Evolutionary conservation across 2,113 vertebrate genomes (phyloP), one percentile per base, ranked within the genome.

Genomic region (Heteronetta atricapilla): DNA sequence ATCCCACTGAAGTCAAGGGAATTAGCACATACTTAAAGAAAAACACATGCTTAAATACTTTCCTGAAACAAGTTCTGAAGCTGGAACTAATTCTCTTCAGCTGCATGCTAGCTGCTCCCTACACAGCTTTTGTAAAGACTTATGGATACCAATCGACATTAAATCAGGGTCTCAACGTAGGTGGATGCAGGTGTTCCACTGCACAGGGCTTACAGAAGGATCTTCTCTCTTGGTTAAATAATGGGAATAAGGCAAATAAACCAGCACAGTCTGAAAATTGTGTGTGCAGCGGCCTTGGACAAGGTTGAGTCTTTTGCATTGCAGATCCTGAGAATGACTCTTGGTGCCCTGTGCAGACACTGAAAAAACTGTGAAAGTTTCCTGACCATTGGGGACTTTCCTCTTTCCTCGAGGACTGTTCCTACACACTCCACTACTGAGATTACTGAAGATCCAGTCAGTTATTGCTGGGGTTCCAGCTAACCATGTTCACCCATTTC

Each of bases 51-150:
- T 94, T 93, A 89, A 92, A 89, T 89, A 82, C 55, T 70, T 87
- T 48, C 10, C 86, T 74, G 87, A 89, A 94, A 95, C 44, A 74
- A 92, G 80, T 36, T 66, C 70, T 83, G 81, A 90, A 80, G 53
- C 81, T 95, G 94, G 77, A 94, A 93, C 29, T 92, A 82, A 96
- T 92, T 89, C 55, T 69, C 50, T 93, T 94, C 84, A 89, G 90
- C 86, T 94, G 81, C 31, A 26, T 31, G 22, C 66, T 40, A 75
- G 76, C 38, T 84, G 62, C 42, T 93, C 58, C 59, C 90, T 38
- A 22, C 52, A 69, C 67, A 82, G 81, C 11, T 82, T 87, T 92
- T 79, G 34, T 20, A n/a, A 89, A 86, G 70, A 73, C 40, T 79
- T 74, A 82, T 76, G 36, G 74, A 82, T 95, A 93, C 44, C 50